Evolutionary conservation across 1,140 invertebrate species (phyloP).

Genomic region (Rhyzopertha dominica): DNA sequence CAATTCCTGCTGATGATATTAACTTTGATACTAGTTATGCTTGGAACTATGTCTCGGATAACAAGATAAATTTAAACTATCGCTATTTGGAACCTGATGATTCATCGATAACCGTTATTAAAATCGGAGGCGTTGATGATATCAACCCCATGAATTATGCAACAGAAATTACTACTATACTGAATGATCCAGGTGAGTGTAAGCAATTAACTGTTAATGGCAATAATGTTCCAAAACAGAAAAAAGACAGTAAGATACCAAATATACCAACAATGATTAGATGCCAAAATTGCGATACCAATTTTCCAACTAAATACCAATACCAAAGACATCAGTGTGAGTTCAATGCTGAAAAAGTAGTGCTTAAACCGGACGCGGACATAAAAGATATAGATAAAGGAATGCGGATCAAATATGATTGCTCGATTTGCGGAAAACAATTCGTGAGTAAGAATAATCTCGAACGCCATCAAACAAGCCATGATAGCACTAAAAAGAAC

Average conservation of each 20-base stretch:
- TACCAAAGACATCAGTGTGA: conserved; percentile 45
- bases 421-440: conserved; percentile 38
- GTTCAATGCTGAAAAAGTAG: conserved; percentile 41
- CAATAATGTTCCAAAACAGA: not conserved
- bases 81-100: conserved; percentile 19
- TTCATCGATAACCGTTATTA: conserved; percentile 23
- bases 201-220: conserved; percentile 11
- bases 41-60: conserved; percentile 4
- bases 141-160: conserved; percentile 23
- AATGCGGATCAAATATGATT: conserved; percentile 33
- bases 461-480: conserved; percentile 36
- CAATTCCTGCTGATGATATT: conserved; percentile 7
- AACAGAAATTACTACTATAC: conserved; percentile 14
- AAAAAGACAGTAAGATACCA: conserved; percentile 12
- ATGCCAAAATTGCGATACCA: conserved; percentile 44
- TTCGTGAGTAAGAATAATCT: conserved; percentile 42
- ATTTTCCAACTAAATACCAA: conserved; percentile 45
- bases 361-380: conserved; percentile 35
- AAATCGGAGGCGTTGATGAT: conserved; percentile 24
- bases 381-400: conserved; percentile 30
- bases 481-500: conserved; percentile 34
- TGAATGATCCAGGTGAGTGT: conserved; percentile 14
- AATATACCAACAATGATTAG: conserved; percentile 33
- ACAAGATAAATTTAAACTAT: conserved; percentile 21
- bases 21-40: conserved; percentile 13